phyloP scores from a whole-genome alignment of 2,113 vertebrate genomes.

The Dendrocopos noguchii region DNA sequence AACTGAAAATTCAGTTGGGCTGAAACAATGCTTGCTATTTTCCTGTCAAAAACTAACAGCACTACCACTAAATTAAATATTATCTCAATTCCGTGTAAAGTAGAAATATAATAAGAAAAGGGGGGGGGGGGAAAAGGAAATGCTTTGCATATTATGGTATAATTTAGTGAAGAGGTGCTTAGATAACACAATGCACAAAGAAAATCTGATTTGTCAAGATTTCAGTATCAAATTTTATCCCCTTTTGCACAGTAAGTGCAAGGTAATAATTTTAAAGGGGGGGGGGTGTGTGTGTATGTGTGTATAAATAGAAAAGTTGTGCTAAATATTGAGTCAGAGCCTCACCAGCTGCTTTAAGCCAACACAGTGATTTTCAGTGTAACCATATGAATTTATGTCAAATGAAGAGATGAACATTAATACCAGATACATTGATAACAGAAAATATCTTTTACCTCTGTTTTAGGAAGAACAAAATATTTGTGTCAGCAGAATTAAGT shows the following conservation, averaged over 20 bases:
- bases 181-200: not conserved
- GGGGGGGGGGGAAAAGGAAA: not conserved
- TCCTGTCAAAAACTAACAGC: not conserved
- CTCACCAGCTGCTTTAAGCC: not conserved
- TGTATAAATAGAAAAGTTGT: not conserved
- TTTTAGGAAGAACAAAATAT: not conserved
- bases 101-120: not conserved
- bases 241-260: not conserved
- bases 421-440: not conserved
- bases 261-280: not conserved
- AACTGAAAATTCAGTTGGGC: not conserved
- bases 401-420: not conserved
- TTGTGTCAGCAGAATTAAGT: constrained; percentile 14
- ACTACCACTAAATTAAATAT: constrained; percentile 3
- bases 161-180: not conserved
- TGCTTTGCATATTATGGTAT: not conserved
- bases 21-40: constrained; percentile 15
- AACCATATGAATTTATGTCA: not conserved
- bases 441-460: not conserved
- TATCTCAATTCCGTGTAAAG: not conserved
- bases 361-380: not conserved
- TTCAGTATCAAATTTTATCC: not conserved
- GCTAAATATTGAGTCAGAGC: not conserved
- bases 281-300: too few species aligned
- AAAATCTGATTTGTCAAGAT: not conserved